Evolutionary conservation across 1,140 invertebrate genomes (phyloP).

Genomic region (Pachypeltis micranthus): DNA sequence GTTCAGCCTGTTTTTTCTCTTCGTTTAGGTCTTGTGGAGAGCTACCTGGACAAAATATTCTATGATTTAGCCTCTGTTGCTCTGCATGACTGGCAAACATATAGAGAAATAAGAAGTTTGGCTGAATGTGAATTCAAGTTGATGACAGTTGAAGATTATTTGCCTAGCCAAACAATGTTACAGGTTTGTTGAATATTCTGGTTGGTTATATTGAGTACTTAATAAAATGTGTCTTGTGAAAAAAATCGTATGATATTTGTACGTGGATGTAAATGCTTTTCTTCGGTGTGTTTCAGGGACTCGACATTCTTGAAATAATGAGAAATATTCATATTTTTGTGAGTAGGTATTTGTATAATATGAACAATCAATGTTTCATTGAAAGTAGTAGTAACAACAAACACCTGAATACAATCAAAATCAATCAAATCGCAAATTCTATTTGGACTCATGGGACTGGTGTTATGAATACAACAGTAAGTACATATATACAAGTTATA

Average conservation of each 20-base stretch:
- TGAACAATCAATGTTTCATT: conserved; percentile 95
- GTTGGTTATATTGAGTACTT: too few relatives aligned
- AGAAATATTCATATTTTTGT: conserved; percentile 94
- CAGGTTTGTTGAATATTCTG: too few relatives aligned
- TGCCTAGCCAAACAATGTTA: conserved; percentile 93
- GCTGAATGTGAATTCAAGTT: conserved; percentile 77
- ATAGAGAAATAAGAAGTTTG: conserved; percentile 89
- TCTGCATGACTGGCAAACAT: conserved; percentile 94
- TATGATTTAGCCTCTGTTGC: conserved; percentile 97
- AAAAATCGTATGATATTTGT: too few relatives aligned
- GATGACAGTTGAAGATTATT: conserved; percentile 71
- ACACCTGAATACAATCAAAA: conserved; percentile 91
- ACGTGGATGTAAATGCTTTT: too few relatives aligned
- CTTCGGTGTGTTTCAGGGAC: conserved; percentile 50
- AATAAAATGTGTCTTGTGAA: too few relatives aligned
- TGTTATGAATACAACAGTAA: conserved; percentile 89
- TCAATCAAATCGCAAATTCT: conserved; percentile 91
- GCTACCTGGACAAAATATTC: conserved; percentile 88
- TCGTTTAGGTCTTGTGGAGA: conserved; percentile 61
- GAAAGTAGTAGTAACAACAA: conserved; percentile 87
- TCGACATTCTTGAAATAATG: conserved; percentile 98
- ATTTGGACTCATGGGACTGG: conserved; percentile 95
- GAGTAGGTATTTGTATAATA: conserved; percentile 85
- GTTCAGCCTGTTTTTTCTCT: too few relatives aligned
- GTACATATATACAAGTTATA: too few relatives aligned